A percentile compares a stretch with the other conserved stretches of the same genome.
Conservation (phyloP, 1,140 invertebrate genomes). For the Parasteatoda tepidariorum region DNA sequence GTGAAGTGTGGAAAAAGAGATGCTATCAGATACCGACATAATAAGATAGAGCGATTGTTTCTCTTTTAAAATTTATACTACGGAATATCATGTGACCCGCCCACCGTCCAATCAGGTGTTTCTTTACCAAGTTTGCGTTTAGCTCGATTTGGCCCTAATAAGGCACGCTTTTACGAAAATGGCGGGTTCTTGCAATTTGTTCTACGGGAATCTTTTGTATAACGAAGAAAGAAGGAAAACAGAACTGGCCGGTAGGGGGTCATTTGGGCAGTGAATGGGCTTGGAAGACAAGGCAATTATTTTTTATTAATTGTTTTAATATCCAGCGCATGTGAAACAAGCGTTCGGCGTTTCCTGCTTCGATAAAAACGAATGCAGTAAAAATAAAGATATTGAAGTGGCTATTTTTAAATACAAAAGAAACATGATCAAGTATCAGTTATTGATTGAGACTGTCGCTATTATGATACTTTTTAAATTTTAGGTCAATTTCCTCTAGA, state of each 20-base stretch:
- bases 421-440: no score
- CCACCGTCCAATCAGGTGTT: conserved; percentile 16
- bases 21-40: conserved; percentile 40
- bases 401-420: no score
- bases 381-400: no score
- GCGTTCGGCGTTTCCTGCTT: no score
- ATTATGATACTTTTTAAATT: no score
- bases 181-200: conserved; percentile 5
- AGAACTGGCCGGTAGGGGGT: not conserved
- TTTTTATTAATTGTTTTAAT: not conserved
- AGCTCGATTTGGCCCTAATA: conserved; percentile 55
- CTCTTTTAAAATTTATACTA: conserved; percentile 29
- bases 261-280: not conserved
- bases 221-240: not conserved
- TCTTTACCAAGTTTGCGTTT: conserved; percentile 32
- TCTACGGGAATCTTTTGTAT: not conserved
- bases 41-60: conserved; percentile 52
- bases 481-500: no score
- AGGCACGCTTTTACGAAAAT: conserved; percentile 48
- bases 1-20: conserved; percentile 43
- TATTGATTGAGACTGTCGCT: no score
- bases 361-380: no score
- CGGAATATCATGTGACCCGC: conserved; percentile 28
- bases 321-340: not conserved
- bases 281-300: not conserved